These are phyloP conservation scores for Drosophila triauraria DNA, from an alignment of 1,140 invertebrate genomes.

Conservation along the genomic window DNA sequence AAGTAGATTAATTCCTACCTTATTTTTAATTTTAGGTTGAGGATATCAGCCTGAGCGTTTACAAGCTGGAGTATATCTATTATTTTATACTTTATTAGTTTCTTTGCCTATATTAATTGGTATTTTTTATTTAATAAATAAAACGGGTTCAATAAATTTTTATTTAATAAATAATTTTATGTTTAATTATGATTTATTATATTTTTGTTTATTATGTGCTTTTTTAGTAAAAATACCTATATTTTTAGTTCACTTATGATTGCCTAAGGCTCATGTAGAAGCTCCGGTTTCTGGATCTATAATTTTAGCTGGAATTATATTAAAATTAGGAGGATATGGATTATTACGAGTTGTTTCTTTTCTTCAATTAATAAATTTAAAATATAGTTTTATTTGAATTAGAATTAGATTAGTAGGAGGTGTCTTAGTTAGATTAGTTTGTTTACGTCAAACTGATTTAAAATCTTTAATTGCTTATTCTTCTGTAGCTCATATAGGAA, in stretches of 20 bases:
- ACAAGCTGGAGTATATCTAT: slow-evolving; percentile 87
- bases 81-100: slow-evolving; percentile 88
- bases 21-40: no score
- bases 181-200: slow-evolving; percentile 86
- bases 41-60: slow-evolving; percentile 86
- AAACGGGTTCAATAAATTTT: slow-evolving; percentile 85
- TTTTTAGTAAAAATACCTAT: slow-evolving; percentile 91
- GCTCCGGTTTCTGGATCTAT: slow-evolving; percentile 89
- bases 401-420: slow-evolving; percentile 87
- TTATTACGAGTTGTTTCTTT: slow-evolving; percentile 86
- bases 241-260: slow-evolving; percentile 89
- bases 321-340: slow-evolving; percentile 90
- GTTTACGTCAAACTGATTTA: slow-evolving; percentile 86
- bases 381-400: slow-evolving; percentile 85
- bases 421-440: slow-evolving; percentile 87
- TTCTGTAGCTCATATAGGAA: slow-evolving; percentile 58
- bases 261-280: slow-evolving; percentile 91
- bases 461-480: slow-evolving; percentile 63
- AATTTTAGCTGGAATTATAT: slow-evolving; percentile 89
- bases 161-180: slow-evolving; percentile 85
- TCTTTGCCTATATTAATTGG: slow-evolving; percentile 87
- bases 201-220: slow-evolving; percentile 86
- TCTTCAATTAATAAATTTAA: slow-evolving; percentile 84
- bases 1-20: no score
- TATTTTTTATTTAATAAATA: slow-evolving; percentile 86